phyloP scores from a whole-genome alignment of 2,888 invertebrate species.

The Cantharis lateralis region DNA sequence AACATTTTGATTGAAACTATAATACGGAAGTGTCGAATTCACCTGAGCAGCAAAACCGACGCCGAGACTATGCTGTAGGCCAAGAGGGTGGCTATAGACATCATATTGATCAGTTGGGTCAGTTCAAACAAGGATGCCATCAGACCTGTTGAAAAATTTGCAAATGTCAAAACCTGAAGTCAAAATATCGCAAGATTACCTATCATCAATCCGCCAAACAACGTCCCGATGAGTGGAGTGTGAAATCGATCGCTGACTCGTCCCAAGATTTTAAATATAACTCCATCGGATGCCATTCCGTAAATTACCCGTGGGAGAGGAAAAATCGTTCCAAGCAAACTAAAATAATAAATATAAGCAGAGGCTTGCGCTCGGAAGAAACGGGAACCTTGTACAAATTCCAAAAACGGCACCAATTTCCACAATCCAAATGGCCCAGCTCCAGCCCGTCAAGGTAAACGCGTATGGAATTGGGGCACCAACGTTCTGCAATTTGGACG shows the following conservation, averaged over 20 bases:
- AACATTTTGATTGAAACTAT: not conserved
- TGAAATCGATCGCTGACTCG: conserved; percentile 74
- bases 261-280: conserved; percentile 78
- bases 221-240: conserved; percentile 77
- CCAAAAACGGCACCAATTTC: conserved; percentile 86
- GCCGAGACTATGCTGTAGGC: conserved; percentile 79
- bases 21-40: not conserved
- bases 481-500: conserved; percentile 60
- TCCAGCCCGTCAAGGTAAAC: conserved; percentile 75
- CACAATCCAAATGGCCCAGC: conserved; percentile 80
- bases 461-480: conserved; percentile 81
- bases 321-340: conserved; percentile 83
- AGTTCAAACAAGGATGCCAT: conserved; percentile 74
- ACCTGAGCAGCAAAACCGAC: conserved; percentile 73
- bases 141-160: conserved; percentile 39
- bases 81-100: conserved; percentile 75
- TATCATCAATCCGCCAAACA: conserved; percentile 75
- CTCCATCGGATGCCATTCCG: conserved; percentile 86
- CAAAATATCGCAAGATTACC: conserved; percentile 53
- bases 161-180: not conserved
- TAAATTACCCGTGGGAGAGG: conserved; percentile 86
- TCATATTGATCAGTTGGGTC: conserved; percentile 73
- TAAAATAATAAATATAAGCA: conserved; percentile 48
- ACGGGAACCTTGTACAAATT: conserved; percentile 73
- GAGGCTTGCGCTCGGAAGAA: not conserved